Conservation (phyloP, 2,797 vertebrate species). For the Clarias laeviceps region DNA sequence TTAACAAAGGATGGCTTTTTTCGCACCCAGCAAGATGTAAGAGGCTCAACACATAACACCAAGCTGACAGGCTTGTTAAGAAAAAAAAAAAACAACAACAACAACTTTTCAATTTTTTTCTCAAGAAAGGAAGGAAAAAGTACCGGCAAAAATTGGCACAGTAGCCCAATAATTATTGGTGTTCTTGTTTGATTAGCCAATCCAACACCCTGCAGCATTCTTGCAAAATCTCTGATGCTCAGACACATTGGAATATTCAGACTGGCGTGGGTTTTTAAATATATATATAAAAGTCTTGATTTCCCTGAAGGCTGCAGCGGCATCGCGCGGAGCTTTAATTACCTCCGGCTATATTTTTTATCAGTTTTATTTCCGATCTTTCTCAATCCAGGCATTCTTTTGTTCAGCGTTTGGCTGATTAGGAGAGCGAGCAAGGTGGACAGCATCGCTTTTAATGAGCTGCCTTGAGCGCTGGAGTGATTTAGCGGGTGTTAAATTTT, state of each 20-base stretch:
- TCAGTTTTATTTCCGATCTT: slow-evolving; percentile 27
- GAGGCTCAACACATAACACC: neutral
- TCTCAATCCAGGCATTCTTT: slow-evolving; percentile 27
- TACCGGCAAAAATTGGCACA: neutral
- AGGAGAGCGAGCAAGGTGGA: slow-evolving; percentile 49
- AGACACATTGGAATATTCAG: neutral
- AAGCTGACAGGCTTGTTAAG: neutral
- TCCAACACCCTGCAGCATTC: neutral
- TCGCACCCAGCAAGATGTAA: slow-evolving; percentile 1
- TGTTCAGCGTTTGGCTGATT: slow-evolving; percentile 44
- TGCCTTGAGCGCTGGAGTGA: slow-evolving; percentile 36
- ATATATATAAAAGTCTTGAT: slow-evolving; percentile 23
- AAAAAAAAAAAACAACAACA: neutral
- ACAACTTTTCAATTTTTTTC: slow-evolving; percentile 16
- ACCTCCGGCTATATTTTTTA: slow-evolving; percentile 20
- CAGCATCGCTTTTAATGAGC: slow-evolving; percentile 49
- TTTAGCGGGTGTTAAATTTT: slow-evolving; percentile 50
- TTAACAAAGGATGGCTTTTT: slow-evolving; percentile 17
- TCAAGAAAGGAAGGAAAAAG: neutral
- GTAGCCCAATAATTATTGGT: neutral
- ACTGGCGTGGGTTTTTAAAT: slow-evolving; percentile 17
- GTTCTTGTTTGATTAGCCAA: slow-evolving; percentile 30
- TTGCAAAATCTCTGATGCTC: slow-evolving; percentile 2
- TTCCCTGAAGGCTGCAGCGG: slow-evolving; percentile 35
- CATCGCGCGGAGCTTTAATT: slow-evolving; percentile 28